Evolutionary conservation across 2,888 invertebrate genomes (phyloP), one percentile per base, ranked within the genome.

Genomic region (Agrotis puta): DNA sequence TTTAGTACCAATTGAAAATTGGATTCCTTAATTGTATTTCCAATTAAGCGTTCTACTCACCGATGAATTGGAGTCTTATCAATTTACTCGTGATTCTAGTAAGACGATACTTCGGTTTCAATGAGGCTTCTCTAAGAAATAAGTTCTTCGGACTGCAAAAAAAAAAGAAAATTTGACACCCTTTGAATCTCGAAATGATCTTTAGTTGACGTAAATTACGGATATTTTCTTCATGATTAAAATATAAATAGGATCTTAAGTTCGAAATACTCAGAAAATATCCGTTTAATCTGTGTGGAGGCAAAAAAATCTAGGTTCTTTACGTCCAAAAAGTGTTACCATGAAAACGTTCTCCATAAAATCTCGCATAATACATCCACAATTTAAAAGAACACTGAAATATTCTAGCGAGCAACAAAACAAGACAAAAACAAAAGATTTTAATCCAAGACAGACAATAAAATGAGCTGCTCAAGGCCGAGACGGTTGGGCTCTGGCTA

Each of bases 381-480:
- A 51, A 63, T 78, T 64, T 50, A 72, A 39, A 45, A 72, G 16
- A 78, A 22, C 50, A 51, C 64, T 72, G 24, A 50, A 64, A 71
- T 66, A 66, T 69, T 71, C 47, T 57, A 18, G 47, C 59, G 16
- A 50, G 57, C 20, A 75, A 66, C 54, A 70, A 61, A 68, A 70
- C 50, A 54, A 54, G 53, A 67, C 62, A 67, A 67, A 83, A 70
- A 70, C 61, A 70, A 73, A 72, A 74, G 66, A 70, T 75, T 74
- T 78, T 74, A 85, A 84, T 84, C 70, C 85, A 84, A 78, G 70
- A 71, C 68, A 79, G 78, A 79, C 79, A 84, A 74, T 82, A 81
- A 79, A 81, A 74, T 67, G 75, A 67, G 72, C 22, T 66, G 47
- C 51, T 70, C 82, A 84, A 85, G 84, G 84, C 65, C 75, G 62